Evolutionary conservation across 2,888 invertebrate species (phyloP).

Genomic region (Cordylochernes scorpioides): DNA sequence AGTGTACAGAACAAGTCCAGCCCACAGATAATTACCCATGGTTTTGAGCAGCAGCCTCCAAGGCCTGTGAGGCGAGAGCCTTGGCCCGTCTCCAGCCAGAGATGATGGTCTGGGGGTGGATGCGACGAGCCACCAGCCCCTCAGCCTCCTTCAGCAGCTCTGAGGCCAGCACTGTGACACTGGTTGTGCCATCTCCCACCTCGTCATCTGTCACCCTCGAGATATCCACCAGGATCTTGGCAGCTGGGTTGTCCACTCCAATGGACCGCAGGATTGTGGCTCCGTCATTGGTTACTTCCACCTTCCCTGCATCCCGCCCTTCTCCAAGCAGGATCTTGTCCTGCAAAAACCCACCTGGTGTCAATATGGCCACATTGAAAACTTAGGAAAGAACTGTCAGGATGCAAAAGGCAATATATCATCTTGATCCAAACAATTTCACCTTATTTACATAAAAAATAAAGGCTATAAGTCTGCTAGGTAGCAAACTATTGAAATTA

Average conservation of each 20-base stretch:
- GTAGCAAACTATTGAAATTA: too few species aligned
- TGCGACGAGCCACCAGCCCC: constrained; percentile 62
- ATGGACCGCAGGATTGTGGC: constrained; percentile 88
- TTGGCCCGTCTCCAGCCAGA: constrained; percentile 77
- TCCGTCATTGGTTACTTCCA: constrained; percentile 95
- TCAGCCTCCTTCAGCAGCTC: constrained; percentile 87
- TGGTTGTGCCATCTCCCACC: constrained; percentile 99
- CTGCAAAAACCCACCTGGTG: constrained; percentile 17
- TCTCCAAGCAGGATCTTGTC: constrained; percentile 28
- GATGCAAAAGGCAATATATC: too few species aligned
- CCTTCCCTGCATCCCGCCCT: constrained; percentile 24
- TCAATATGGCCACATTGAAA: too few species aligned
- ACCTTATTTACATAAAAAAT: too few species aligned
- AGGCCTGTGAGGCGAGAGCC: constrained; percentile 51
- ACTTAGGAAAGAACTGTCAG: too few species aligned
- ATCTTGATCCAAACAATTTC: too few species aligned
- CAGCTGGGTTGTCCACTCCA: constrained; percentile 95
- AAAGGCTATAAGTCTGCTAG: too few species aligned
- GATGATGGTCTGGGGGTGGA: constrained; percentile 94
- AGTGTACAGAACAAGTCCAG: too few species aligned
- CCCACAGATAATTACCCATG: too few species aligned
- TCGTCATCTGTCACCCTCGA: constrained; percentile 95
- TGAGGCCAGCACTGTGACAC: constrained; percentile 80
- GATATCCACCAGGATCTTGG: constrained; percentile 80
- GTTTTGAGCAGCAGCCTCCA: constrained; percentile 48